These are phyloP conservation scores for Trissolcus brochymenae DNA, from an alignment of 2,888 invertebrate genomes.

Conservation along the genomic window DNA sequence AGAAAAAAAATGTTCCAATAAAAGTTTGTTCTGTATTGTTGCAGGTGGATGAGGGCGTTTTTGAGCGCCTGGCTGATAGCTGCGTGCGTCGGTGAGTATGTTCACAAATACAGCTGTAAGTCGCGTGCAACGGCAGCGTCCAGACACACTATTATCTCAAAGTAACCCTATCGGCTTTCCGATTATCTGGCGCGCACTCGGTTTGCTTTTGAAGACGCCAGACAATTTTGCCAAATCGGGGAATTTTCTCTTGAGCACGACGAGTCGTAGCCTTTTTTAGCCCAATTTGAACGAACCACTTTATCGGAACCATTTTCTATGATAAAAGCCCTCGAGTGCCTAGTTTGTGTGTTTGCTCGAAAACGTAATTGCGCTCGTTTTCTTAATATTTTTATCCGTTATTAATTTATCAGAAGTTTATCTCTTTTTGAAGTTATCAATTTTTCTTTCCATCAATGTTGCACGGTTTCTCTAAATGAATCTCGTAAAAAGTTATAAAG, in stretches of 20 bases:
- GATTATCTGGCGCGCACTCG: slow-evolving; percentile 38
- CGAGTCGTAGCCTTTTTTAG: slow-evolving; percentile 44
- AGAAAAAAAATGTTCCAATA: slow-evolving; percentile 9
- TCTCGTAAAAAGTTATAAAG: too few relatives aligned
- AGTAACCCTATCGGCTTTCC: slow-evolving; percentile 47
- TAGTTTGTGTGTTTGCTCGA: slow-evolving; percentile 30
- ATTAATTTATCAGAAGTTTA: slow-evolving; percentile 17
- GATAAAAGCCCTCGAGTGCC: slow-evolving; percentile 45
- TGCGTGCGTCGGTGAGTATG: slow-evolving; percentile 66
- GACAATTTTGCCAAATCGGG: slow-evolving; percentile 47
- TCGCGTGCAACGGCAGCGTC: slow-evolving; percentile 22
- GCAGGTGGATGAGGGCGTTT: slow-evolving; percentile 64
- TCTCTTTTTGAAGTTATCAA: neutral
- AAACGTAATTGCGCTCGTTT: slow-evolving; percentile 31
- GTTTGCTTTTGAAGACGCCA: slow-evolving; percentile 39
- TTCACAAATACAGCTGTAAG: slow-evolving; percentile 32
- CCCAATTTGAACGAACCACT: slow-evolving; percentile 42
- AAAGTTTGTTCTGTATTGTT: slow-evolving; percentile 49
- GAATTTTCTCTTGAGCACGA: slow-evolving; percentile 38
- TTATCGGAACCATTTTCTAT: slow-evolving; percentile 31
- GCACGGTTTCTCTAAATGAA: too few relatives aligned
- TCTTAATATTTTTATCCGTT: slow-evolving; percentile 17
- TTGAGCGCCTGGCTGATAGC: slow-evolving; percentile 65
- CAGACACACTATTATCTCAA: slow-evolving; percentile 44
- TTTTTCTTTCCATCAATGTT: neutral